Evolutionary conservation across 2,888 invertebrate genomes (phyloP).

Genomic region (Meloe dianella): DNA sequence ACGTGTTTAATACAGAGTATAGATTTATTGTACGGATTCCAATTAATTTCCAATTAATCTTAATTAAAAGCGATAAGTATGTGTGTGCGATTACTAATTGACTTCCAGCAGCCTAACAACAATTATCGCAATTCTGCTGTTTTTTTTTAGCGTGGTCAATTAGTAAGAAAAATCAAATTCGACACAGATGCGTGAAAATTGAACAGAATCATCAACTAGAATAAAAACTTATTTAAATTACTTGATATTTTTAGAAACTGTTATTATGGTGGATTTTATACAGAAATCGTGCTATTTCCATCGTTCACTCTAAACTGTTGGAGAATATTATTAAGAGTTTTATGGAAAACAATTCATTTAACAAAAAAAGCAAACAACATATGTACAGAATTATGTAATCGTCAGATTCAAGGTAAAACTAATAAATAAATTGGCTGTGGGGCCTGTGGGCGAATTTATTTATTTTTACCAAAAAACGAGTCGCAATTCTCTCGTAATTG

Average conservation of each 20-base stretch:
- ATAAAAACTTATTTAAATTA: not conserved
- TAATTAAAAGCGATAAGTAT: constrained; percentile 13
- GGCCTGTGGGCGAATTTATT: constrained; percentile 2
- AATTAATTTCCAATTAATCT: constrained; percentile 8
- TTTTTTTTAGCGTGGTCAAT: constrained; percentile 9
- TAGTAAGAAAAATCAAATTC: not conserved
- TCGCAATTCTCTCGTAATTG: not conserved
- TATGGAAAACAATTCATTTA: not conserved
- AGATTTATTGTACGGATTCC: constrained; percentile 12
- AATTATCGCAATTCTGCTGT: constrained; percentile 21
- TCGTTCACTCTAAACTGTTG: not conserved
- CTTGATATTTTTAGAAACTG: constrained; percentile 1
- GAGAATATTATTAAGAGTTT: not conserved
- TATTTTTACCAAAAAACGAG: not conserved
- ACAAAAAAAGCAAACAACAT: not conserved
- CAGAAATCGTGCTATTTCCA: constrained; percentile 6
- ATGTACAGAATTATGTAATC: constrained; percentile 18
- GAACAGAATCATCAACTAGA: not conserved
- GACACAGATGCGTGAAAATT: not conserved
- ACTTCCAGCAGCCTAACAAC: constrained; percentile 14
- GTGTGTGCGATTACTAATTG: constrained; percentile 6
- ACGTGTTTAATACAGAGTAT: not conserved
- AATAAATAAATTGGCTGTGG: constrained; percentile 21
- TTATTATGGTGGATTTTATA: constrained; percentile 6
- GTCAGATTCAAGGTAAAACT: constrained; percentile 28